Evolutionary conservation across 2,888 invertebrate species (phyloP), one percentile per base, ranked within the genome.

Genomic region (Micoletzkya japonica): DNA sequence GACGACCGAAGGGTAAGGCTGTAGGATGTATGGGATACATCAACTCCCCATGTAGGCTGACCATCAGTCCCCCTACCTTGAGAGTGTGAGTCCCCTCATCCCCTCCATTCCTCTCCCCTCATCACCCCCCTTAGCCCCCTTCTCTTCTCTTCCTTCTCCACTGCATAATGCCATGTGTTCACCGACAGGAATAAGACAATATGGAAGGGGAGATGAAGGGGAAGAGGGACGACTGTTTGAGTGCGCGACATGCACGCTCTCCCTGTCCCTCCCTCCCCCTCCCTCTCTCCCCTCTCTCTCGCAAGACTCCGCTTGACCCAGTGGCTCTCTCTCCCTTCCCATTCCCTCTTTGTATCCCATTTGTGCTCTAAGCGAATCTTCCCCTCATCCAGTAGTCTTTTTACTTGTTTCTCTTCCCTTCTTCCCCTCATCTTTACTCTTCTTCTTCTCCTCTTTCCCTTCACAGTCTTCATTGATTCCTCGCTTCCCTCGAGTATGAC

Each of bases 331-430:
- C 34, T 34, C 59, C 36, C 34, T 7, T n/a, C 24, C 59, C n/a
- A 14, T 6, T 4, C 17, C 24, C 49, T 63, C 50, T 63, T 37
- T 44, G 49, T n/a, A 63, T 50, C 28, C 30, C 49, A 32, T 36
- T 32, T 37, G 60, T 6, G 20, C n/a, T 2, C 4, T 6, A 39
- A 28, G 4, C 54, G 28, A 60, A 32, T 24, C 37, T 10, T 49
- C 32, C 49, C 44, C 37, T 63, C 36, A 63, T 37, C 57, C 59
- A 59, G 59, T 59, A 59, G 63, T 37, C 50, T 49, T 49, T 63
- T 63, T 37, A 44, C 44, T 63, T 50, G 63, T 44, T 32, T 63
- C 49, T 63, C 49, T 63, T 26, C 49, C 34, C 58, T 44, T 61
- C 61, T 63, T 37, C 24, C 37, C 63, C n/a, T 49, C 49, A 44